phyloP scores from a whole-genome alignment of 2,113 vertebrate genomes.

The Ovis canadensis region DNA sequence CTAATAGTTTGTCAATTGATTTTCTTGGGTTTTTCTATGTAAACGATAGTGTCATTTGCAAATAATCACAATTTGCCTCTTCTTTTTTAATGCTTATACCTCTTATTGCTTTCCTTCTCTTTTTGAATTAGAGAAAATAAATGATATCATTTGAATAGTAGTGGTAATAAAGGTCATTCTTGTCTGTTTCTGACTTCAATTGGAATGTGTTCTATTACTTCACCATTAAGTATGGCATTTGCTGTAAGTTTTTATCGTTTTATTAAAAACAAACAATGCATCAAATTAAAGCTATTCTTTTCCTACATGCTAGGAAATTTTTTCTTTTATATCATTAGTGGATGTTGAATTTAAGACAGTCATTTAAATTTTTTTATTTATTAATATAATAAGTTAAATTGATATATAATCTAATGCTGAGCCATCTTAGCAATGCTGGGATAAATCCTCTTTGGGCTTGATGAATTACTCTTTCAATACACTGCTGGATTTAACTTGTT shows the following conservation, averaged over 20 bases:
- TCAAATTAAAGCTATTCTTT: background rate
- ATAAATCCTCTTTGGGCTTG: background rate
- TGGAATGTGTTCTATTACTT: background rate
- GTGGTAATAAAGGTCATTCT: background rate
- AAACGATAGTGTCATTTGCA: slow-evolving; percentile 10
- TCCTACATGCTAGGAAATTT: background rate
- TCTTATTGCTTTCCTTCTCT: background rate
- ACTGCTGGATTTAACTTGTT: background rate
- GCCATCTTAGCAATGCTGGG: background rate
- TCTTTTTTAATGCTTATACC: background rate
- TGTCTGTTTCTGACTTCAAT: background rate
- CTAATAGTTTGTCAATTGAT: slow-evolving; percentile 65
- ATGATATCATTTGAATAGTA: background rate
- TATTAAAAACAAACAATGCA: background rate
- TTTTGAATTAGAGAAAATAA: background rate
- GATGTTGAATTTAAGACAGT: background rate
- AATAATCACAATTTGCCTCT: slow-evolving; percentile 38
- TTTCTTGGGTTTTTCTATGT: slow-evolving; percentile 46
- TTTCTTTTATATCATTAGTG: background rate
- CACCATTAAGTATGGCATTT: background rate
- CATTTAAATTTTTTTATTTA: background rate
- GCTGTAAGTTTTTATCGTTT: background rate
- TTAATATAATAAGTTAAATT: slow-evolving; percentile 16
- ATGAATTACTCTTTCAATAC: background rate
- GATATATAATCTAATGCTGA: background rate